These are phyloP conservation scores for Lepidostoma basale DNA, from an alignment of 1,140 invertebrate genomes.

Conservation along the genomic window DNA sequence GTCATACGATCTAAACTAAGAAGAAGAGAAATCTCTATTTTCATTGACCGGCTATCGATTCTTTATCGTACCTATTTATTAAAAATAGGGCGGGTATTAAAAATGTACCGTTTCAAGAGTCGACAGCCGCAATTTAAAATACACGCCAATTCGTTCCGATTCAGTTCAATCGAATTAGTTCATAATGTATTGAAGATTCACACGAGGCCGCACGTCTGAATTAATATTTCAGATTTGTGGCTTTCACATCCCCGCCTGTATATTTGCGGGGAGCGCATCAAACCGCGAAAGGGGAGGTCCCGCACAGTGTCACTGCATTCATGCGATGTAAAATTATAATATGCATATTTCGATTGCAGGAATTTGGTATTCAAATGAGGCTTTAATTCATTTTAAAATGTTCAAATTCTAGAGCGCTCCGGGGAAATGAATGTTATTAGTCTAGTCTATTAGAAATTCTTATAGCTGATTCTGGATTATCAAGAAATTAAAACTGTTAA, in stretches of 20 bases:
- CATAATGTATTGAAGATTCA: conserved; percentile 31
- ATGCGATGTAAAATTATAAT: conserved; percentile 21
- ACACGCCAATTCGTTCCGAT: neutral
- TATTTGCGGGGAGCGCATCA: conserved; percentile 36
- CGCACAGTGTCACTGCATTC: conserved; percentile 18
- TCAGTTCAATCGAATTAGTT: conserved; percentile 10
- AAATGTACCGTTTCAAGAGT: too few species aligned
- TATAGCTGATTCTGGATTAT: too few species aligned
- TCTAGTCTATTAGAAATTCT: neutral
- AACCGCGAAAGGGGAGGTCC: conserved; percentile 24
- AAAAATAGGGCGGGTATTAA: too few species aligned
- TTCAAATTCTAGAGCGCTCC: neutral
- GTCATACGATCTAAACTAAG: too few species aligned
- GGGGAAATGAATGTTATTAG: neutral
- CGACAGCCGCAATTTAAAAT: conserved; percentile 8
- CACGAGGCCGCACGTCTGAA: conserved; percentile 23
- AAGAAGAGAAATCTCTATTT: too few species aligned
- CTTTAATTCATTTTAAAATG: neutral
- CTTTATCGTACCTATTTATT: too few species aligned
- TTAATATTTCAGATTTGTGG: conserved; percentile 45
- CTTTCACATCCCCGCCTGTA: conserved; percentile 21
- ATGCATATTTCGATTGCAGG: conserved; percentile 24
- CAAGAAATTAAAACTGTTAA: too few species aligned
- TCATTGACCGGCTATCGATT: too few species aligned
- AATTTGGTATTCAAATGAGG: conserved; percentile 26